phyloP scores from a whole-genome alignment of 2,797 vertebrate species.

The Chrysolophus pictus region DNA sequence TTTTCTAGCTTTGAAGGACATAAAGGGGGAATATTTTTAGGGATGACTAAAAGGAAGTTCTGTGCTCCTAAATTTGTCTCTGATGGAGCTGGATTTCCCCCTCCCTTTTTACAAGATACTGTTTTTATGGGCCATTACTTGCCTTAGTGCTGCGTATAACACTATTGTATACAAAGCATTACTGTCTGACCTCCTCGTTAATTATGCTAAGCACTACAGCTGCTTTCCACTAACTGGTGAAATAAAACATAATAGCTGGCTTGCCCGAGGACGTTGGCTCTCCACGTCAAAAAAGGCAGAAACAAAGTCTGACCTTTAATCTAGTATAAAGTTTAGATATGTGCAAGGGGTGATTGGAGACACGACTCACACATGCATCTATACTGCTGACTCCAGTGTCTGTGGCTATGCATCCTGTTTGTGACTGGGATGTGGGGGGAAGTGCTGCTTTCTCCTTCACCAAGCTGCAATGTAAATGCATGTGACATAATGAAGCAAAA shows the following conservation, averaged over 20 bases:
- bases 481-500: background rate
- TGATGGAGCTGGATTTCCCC: background rate
- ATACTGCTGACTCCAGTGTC: background rate
- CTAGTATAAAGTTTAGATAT: conserved; percentile 4
- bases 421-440: background rate
- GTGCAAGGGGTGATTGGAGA: background rate
- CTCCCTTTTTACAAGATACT: conserved; percentile 27
- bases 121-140: conserved; percentile 46
- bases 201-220: conserved; percentile 61
- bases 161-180: conserved; percentile 37
- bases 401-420: background rate
- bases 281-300: conserved; percentile 1
- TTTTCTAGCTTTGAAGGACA: background rate
- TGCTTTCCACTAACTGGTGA: conserved; percentile 50
- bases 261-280: background rate
- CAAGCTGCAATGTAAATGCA: background rate
- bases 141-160: conserved; percentile 3
- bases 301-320: conserved; percentile 32
- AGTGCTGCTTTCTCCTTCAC: background rate
- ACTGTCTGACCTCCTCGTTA: conserved; percentile 51
- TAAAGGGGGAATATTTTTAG: background rate
- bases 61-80: background rate
- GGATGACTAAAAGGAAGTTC: background rate
- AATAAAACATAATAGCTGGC: conserved; percentile 30
- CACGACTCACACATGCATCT: fast-evolving